Conservation (phyloP, 2,113 vertebrate genomes). For the Cettia cetti region DNA sequence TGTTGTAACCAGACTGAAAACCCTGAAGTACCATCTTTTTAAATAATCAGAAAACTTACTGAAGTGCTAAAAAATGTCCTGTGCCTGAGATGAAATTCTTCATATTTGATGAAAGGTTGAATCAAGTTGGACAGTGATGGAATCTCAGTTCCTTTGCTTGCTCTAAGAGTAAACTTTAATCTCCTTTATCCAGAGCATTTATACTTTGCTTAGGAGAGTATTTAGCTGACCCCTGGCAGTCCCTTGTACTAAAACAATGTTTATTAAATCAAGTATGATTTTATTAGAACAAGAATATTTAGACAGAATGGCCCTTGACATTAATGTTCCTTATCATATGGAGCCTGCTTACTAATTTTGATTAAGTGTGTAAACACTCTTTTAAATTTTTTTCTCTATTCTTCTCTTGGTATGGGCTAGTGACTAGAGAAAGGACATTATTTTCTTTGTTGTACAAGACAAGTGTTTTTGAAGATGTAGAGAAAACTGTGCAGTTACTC, state of each 20-base stretch:
- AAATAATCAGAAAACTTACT: not conserved
- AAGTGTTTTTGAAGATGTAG: not conserved
- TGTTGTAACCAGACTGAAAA: not conserved
- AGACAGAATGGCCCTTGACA: not conserved
- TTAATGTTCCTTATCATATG: not conserved
- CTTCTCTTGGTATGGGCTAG: not conserved
- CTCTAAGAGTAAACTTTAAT: not conserved
- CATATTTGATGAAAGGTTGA: not conserved
- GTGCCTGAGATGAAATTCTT: not conserved
- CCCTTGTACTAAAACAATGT: not conserved
- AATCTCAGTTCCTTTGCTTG: not conserved
- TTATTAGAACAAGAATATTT: constrained; percentile 8
- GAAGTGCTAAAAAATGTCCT: not conserved
- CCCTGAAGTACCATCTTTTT: not conserved
- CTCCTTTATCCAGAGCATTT: not conserved
- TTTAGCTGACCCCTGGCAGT: not conserved
- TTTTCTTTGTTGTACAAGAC: not conserved
- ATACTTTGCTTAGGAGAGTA: not conserved
- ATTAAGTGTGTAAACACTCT: not conserved
- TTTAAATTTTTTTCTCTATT: not conserved
- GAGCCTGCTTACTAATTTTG: not conserved
- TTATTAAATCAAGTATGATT: constrained; percentile 7
- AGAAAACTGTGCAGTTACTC: not conserved
- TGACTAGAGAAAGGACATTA: not conserved
- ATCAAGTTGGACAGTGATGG: not conserved